Percentiles rank a stretch among this genome's conserved stretches.
Evolutionary conservation across 2,797 vertebrate genomes (phyloP).

Genomic region (Pangasius macronema): DNA sequence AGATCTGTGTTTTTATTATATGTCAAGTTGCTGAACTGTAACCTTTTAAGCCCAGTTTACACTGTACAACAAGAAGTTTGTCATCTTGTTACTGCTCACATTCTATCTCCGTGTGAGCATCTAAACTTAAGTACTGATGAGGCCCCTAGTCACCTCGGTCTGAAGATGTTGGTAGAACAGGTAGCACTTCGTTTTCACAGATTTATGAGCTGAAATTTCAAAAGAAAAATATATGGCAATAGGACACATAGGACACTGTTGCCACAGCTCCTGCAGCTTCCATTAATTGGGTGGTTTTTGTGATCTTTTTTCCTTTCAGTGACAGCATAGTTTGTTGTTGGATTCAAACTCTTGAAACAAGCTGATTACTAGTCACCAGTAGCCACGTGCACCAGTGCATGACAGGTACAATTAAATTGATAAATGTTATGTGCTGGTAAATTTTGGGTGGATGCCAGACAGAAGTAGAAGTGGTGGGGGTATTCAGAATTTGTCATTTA

Average conservation of each 20-base stretch:
- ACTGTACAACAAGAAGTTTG: neutral
- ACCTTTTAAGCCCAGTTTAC: neutral
- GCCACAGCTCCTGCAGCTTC: neutral
- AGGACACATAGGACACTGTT: neutral
- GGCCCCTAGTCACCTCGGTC: neutral
- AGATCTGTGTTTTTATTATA: neutral
- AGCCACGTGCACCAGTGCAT: neutral
- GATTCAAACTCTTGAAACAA: neutral
- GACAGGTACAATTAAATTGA: neutral
- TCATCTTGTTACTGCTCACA: neutral
- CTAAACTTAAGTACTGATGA: neutral
- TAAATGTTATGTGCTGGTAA: neutral
- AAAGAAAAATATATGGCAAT: neutral
- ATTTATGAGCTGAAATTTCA: neutral
- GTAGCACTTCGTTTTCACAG: neutral
- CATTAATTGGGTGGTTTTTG: neutral
- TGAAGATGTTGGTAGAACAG: neutral
- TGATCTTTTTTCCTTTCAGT: neutral
- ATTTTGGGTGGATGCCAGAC: neutral
- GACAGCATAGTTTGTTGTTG: neutral
- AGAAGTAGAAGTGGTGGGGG: neutral
- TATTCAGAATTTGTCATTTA: neutral
- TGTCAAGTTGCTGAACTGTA: neutral
- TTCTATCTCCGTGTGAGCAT: neutral
- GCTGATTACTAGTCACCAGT: neutral